Percentiles rank a stretch among this genome's conserved stretches.
Evolutionary conservation across 2,113 vertebrate genomes (phyloP).

Genomic region (Proterorhinus semilunaris): DNA sequence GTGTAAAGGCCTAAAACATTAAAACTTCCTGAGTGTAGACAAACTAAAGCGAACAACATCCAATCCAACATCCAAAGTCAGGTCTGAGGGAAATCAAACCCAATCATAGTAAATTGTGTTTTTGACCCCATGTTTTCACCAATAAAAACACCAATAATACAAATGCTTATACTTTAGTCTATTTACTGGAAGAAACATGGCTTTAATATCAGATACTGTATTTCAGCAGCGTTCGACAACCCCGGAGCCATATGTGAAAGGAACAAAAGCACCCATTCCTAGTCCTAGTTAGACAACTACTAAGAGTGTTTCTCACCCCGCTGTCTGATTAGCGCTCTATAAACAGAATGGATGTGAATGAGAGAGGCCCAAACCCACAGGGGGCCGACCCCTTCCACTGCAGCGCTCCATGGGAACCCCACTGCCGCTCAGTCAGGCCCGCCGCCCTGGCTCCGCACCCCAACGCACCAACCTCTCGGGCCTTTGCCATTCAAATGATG

Average conservation of each 20-base stretch:
- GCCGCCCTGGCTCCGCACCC: constrained; percentile 23
- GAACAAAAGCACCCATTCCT: not conserved
- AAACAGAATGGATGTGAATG: constrained; percentile 67
- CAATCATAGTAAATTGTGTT: constrained; percentile 1
- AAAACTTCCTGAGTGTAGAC: constrained; percentile 29
- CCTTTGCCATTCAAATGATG: constrained; percentile 73
- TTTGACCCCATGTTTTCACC: not conserved
- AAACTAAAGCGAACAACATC: no score
- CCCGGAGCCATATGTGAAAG: not conserved
- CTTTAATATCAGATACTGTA: no score
- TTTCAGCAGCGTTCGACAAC: no score
- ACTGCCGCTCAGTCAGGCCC: constrained; percentile 38
- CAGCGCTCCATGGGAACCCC: constrained; percentile 60
- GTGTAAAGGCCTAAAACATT: no score
- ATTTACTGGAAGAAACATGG: no score
- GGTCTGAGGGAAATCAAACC: constrained; percentile 9
- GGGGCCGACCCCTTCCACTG: constrained; percentile 59
- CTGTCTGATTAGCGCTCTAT: constrained; percentile 54
- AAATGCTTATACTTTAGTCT: no score
- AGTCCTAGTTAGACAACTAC: not conserved
- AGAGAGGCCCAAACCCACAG: constrained; percentile 56
- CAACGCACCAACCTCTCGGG: constrained; percentile 37
- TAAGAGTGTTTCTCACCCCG: constrained; percentile 62
- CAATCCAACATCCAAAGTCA: not conserved
- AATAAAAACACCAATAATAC: no score